These are phyloP conservation scores for Hydropotes inermis DNA, from an alignment of 2,113 vertebrate species.

Conservation along the genomic window DNA sequence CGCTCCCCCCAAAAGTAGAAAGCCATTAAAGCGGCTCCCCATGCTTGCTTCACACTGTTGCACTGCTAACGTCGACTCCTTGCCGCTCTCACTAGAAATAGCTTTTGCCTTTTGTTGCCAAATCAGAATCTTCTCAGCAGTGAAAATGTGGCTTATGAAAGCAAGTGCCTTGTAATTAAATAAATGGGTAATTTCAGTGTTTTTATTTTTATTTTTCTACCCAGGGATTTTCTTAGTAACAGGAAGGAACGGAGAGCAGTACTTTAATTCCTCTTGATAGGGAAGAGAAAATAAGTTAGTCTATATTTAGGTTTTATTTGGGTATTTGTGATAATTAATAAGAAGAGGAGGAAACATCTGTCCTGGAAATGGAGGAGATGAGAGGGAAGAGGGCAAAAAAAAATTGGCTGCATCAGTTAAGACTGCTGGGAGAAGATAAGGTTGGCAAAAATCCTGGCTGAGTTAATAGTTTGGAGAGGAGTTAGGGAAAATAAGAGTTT, in stretches of 20 bases:
- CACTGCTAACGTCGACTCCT: constrained; percentile 34
- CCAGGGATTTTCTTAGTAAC: constrained; percentile 66
- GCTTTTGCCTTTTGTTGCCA: constrained; percentile 77
- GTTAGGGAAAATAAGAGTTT: constrained; percentile 53
- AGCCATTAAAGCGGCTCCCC: constrained; percentile 59
- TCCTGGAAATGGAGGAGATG: constrained; percentile 61
- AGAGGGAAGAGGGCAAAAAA: constrained; percentile 46
- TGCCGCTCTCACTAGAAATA: constrained; percentile 71
- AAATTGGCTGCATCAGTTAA: constrained; percentile 47
- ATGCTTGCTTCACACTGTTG: constrained; percentile 12
- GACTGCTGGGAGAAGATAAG: constrained; percentile 58
- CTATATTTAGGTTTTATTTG: constrained; percentile 73
- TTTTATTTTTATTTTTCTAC: constrained; percentile 70
- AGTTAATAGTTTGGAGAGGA: constrained; percentile 53
- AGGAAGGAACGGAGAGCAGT: constrained; percentile 59
- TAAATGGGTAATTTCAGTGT: constrained; percentile 76
- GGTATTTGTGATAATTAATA: constrained; percentile 75
- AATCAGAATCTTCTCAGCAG: constrained; percentile 76
- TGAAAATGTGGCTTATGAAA: constrained; percentile 71
- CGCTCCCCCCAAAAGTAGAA: constrained; percentile 54
- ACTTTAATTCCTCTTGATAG: constrained; percentile 52
- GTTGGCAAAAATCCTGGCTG: constrained; percentile 56
- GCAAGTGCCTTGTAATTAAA: constrained; percentile 76
- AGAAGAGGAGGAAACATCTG: constrained; percentile 72
- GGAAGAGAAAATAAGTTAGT: constrained; percentile 52